Conservation (phyloP, 2,797 vertebrate species). For the Sebastolobus altivelis region DNA sequence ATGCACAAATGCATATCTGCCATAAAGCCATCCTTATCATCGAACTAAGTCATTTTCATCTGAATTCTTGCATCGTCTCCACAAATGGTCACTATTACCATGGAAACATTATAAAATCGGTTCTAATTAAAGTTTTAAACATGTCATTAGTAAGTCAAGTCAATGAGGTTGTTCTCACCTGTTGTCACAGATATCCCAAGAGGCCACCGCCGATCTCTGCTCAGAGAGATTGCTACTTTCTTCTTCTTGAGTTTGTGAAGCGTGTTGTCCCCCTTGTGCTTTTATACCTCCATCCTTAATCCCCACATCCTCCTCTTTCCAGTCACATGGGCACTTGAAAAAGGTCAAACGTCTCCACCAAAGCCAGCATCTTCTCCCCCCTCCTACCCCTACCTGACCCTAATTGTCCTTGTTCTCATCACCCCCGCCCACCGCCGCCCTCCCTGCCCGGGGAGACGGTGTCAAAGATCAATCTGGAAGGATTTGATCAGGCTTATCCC, state of each 20-base stretch:
- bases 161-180: constrained; percentile 60
- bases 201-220: constrained; percentile 44
- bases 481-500: constrained; percentile 67
- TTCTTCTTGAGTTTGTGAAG: constrained; percentile 27
- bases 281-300: constrained; percentile 79
- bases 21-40: background rate
- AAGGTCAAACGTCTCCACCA: constrained; percentile 57
- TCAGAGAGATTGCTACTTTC: constrained; percentile 23
- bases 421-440: background rate
- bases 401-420: background rate
- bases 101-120: background rate
- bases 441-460: background rate
- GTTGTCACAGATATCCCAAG: constrained; percentile 57
- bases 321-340: constrained; percentile 68
- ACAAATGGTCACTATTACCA: background rate
- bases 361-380: constrained; percentile 17
- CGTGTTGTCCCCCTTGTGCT: background rate
- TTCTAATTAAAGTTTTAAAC: background rate
- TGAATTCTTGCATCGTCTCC: background rate
- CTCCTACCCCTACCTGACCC: background rate
- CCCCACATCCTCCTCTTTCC: constrained; percentile 62
- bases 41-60: background rate
- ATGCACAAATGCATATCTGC: background rate
- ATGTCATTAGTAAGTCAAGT: background rate
- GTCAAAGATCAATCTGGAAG: constrained; percentile 71